Base-by-base conservation (phyloP, 2,797 vertebrate species). In the Pelodytes ibericus region DNA sequence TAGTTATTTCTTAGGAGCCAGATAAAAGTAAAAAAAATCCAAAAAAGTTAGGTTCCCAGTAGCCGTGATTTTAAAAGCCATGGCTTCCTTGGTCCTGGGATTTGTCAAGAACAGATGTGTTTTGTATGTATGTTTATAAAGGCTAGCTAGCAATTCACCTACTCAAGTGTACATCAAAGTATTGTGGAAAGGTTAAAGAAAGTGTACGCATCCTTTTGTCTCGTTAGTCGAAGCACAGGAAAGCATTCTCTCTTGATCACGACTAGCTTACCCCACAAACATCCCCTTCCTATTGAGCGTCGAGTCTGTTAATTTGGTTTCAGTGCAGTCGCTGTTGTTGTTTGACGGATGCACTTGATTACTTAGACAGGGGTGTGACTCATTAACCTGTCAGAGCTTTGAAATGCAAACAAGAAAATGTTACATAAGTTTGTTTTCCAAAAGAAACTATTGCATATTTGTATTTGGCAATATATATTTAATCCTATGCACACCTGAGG, bases 161-260 rank as follows among this genome's bases (percentile, higher is more conserved):
- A 33, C 59, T 70, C 31, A 70, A 30, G 58, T 36, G 58, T 36
- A 70, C 74, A 63, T 70, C 22, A 76, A 76, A 76, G 74, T 31
- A 58, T 39, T 3, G 2, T 13, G 44, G 53, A 18, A 58, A 63
- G 74, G 66, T 70, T 31, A 70, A 31, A 56, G 58, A 56, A 30
- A 71, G 74, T 64, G 74, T 71, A 65, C 30, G 62, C 49, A 71
- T 71, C 59, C 59, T 77, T 64, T 29, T 62, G 66, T 71, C 49
- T 77, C 60, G 56, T 70, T 76, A 77, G 33, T n/a, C 31, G 66
- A 59, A 76, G 61, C 39, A 41, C 74, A 76, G 74, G 58, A 76
- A 68, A 64, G 49, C 18, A 59, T 39, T 63, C 71, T 71, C 60
- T 47, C 67, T 71, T 71, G 15, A 77, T 71, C 67, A 77, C 60